Evolutionary conservation across 2,888 invertebrate species (phyloP).

Genomic region (Lepidocyrtinus sp.): DNA sequence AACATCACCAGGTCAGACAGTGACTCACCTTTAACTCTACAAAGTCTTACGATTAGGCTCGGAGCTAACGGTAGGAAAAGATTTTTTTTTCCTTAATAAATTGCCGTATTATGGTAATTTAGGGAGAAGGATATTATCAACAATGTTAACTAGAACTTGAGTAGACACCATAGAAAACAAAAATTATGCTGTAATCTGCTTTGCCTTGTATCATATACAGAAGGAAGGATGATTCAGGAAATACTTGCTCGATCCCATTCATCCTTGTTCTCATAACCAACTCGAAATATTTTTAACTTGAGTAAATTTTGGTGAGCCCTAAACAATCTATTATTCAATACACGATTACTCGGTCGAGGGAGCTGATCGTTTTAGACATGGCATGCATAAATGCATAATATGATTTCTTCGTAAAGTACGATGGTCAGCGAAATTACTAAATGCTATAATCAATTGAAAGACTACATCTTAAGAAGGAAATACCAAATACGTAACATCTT

Average conservation of each 20-base stretch:
- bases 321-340: not conserved
- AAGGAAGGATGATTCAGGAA: constrained; percentile 25
- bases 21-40: constrained; percentile 1
- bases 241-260: constrained; percentile 21
- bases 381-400: not conserved
- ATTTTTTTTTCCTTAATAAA: not conserved
- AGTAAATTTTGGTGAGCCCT: not conserved
- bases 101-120: constrained; percentile 11
- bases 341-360: no score
- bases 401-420: not conserved
- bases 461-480: not conserved
- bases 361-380: no score
- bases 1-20: not conserved
- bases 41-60: not conserved
- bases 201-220: constrained; percentile 39
- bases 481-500: no score
- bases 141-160: not conserved
- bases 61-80: not conserved
- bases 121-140: constrained; percentile 2
- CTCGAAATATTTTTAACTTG: constrained; percentile 27
- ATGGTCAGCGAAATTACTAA: constrained; percentile 6
- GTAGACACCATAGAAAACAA: not conserved
- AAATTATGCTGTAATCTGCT: constrained; percentile 15
- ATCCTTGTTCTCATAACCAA: constrained; percentile 55
- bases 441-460: not conserved